Conservation (phyloP, 2,797 vertebrate species). For the Ctenosaura bakeri region DNA sequence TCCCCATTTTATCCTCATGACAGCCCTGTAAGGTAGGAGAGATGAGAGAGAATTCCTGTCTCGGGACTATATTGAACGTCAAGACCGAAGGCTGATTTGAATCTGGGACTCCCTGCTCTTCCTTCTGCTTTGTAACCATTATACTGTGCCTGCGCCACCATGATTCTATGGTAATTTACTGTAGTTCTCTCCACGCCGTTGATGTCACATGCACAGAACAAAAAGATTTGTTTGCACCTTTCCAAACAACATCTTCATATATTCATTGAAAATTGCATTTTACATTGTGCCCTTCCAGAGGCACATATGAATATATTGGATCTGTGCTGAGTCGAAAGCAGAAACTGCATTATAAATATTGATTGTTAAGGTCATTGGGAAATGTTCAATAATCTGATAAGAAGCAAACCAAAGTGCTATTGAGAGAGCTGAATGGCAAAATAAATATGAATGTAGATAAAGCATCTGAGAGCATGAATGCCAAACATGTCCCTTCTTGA, state of each 20-base stretch:
- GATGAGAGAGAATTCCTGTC: no score
- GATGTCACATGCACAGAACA: background rate
- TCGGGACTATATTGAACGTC: no score
- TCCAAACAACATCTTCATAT: background rate
- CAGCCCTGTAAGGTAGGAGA: no score
- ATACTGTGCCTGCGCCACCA: background rate
- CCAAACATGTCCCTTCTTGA: rapidly evolving
- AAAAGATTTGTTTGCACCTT: background rate
- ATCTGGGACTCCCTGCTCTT: no score
- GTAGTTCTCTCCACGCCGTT: no score
- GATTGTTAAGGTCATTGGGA: background rate
- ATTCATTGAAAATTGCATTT: background rate
- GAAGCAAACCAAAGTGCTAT: background rate
- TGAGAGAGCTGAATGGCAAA: background rate
- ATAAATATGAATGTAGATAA: background rate
- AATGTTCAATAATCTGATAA: background rate
- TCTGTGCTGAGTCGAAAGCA: background rate
- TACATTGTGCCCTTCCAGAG: background rate
- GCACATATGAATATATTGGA: background rate
- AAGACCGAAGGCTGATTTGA: background rate
- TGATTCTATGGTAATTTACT: background rate
- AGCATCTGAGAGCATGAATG: background rate
- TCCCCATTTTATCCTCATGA: no score
- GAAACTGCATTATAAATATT: rapidly evolving
- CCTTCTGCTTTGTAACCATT: background rate